Evolutionary conservation across 2,888 invertebrate species (phyloP).

Genomic region (Pseudanteris insignis): DNA sequence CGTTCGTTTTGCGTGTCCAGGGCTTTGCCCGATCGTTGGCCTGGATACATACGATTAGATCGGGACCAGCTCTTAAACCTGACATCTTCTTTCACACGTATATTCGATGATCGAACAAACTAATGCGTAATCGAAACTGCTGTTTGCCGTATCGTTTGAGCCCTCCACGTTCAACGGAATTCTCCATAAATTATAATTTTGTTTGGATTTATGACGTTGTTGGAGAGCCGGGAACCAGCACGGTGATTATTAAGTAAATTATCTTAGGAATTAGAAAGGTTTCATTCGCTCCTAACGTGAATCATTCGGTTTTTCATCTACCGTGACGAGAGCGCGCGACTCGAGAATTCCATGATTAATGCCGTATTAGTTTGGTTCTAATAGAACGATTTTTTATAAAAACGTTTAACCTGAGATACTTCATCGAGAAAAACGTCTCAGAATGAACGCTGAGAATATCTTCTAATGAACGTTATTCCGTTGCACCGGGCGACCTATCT

Average conservation of each 20-base stretch:
- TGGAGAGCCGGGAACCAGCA: neutral
- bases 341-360: too few species aligned
- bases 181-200: slow-evolving; percentile 14
- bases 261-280: too few species aligned
- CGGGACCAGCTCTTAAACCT: slow-evolving; percentile 36
- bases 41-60: slow-evolving; percentile 44
- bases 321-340: too few species aligned
- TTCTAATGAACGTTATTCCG: too few species aligned
- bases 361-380: too few species aligned
- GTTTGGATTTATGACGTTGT: slow-evolving; percentile 9
- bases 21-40: slow-evolving; percentile 25
- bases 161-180: slow-evolving; percentile 10
- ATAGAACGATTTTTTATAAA: neutral
- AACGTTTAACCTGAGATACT: too few species aligned
- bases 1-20: slow-evolving; percentile 24
- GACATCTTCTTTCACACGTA: slow-evolving; percentile 10
- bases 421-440: too few species aligned
- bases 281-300: too few species aligned
- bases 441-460: too few species aligned
- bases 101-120: slow-evolving; percentile 40
- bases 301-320: too few species aligned
- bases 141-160: slow-evolving; percentile 27
- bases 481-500: too few species aligned
- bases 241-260: too few species aligned
- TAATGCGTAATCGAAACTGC: slow-evolving; percentile 35